Base-by-base conservation (phyloP, 2,113 vertebrate species). In the Egretta garzetta region DNA sequence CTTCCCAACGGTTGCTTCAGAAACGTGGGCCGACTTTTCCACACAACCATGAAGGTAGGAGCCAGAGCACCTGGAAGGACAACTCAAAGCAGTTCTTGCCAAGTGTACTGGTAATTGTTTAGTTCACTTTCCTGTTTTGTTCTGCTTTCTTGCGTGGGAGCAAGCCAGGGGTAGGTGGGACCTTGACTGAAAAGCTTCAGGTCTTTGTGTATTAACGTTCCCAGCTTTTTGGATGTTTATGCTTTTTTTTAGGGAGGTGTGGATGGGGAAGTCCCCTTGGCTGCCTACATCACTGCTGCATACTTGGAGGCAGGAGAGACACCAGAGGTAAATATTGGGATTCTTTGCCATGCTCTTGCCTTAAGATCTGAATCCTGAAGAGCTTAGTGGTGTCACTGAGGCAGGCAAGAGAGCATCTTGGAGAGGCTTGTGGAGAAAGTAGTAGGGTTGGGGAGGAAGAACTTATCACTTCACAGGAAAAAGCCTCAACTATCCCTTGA, bases 41-140 rank as follows among this genome's bases (percentile, higher is more conserved):
- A 99, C 93, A 98, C 97, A 3, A 90, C 93, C 53, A 98, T 99
- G 98, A 99, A 99, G 99, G 99, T 99, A 87, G 39, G 94, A 74
- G 60, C 14, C 86, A 89, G 35, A 53, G 39, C 33, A 59, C 26
- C 27, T 56, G 50, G 39, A 67, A 74, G 32, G 53, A 56, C 30
- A 80, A 1, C 22, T 60, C 24, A 50, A 60, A 70, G 39, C 56
- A 30, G 15, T 23, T 89, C 32, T 83, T 95, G 20, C 21, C 43
- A 55, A 39, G 8, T 41, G 60, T 88, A 52, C 9, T 63, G 39
- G 14, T 56, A 67, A 21, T 32, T 66, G 24, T 49, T 94, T 37
- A 67, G 37, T 37, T 92, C 41, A 39, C n/a, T 63, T 86, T 50
- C 30, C 26, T 80, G 2, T 89, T 28, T 24, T 83, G 27, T 52